Evolutionary conservation across 2,113 vertebrate species (phyloP).

Genomic region (Eurypyga helias): DNA sequence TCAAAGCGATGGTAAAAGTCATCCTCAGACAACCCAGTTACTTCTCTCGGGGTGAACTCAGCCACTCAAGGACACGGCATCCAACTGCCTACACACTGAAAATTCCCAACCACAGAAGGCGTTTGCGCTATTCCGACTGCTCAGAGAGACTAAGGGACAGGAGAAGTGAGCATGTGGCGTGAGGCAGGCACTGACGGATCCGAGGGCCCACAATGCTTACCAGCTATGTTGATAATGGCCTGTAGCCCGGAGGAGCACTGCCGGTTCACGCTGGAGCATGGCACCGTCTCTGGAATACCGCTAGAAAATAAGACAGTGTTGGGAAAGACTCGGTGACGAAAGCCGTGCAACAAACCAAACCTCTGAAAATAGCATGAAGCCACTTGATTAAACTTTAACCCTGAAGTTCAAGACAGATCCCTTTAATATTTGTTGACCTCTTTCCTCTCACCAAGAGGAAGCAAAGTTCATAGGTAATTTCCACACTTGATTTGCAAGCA

Average conservation of each 20-base stretch:
- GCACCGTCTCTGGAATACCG: slow-evolving; percentile 90
- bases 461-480: background rate
- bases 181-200: fast-evolving
- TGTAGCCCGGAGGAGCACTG: slow-evolving; percentile 94
- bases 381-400: background rate
- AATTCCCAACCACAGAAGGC: background rate
- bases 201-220: slow-evolving; percentile 51
- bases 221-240: slow-evolving; percentile 90
- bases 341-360: background rate
- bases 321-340: background rate
- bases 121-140: background rate
- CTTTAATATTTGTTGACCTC: background rate
- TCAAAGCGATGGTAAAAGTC: background rate
- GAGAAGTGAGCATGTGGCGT: background rate
- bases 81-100: background rate
- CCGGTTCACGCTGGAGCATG: slow-evolving; percentile 85
- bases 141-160: background rate
- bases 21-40: background rate
- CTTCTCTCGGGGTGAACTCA: background rate
- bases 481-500: background rate
- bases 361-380: background rate
- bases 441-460: background rate
- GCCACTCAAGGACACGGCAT: background rate
- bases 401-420: background rate
- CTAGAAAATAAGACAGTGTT: slow-evolving; percentile 59